Evolutionary conservation across 2,888 invertebrate genomes (phyloP), one percentile per base, ranked within the genome.

Genomic region (Oscheius sp.): DNA sequence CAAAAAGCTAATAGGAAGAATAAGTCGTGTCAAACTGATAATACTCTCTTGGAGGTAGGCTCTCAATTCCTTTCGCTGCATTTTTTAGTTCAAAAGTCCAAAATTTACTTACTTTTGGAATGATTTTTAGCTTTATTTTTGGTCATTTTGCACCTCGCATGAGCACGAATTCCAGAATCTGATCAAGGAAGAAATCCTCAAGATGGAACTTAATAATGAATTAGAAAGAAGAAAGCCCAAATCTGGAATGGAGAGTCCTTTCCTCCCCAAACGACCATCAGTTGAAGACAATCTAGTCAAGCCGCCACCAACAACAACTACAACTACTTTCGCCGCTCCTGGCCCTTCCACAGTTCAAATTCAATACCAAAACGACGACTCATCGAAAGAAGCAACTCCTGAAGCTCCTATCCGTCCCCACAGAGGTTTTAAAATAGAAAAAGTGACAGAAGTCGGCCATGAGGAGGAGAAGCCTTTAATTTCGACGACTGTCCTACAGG

Each of bases 181-280:
- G 33, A 74, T 78, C 48, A 73, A 74, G 31, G 78, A 78, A 57
- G 78, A 78, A 68, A 72, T 78, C 61, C 69, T 78, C 46, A 78
- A 78, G 65, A 70, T 75, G 34, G 78, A 78, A 58, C 69, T 78
- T 37, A 77, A 77, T 71, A 77, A 77, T 58, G 77, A 77, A 23
- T 66, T 77, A 69, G 74, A 74, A 61, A 69, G 69, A 52, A 71
- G 31, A 48, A 72, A 66, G 25, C 74, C 75, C 20, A 6, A 23
- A 15, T 17, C 23, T 2, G 37, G 23, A 20, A 15, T 39, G 12
- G 68, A 68, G 34, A 64, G 64, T 31, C 64, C 64, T 1, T 64
- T 64, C 17, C 37, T 48, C 23, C 27, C 64, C 8, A 48, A 64
- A 23, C 23, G 23, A 31, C 5, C 29, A 12, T 20, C 64, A 3